Base-by-base conservation (phyloP, 2,888 invertebrate genomes). In the Ecliptopera silaceata region DNA sequence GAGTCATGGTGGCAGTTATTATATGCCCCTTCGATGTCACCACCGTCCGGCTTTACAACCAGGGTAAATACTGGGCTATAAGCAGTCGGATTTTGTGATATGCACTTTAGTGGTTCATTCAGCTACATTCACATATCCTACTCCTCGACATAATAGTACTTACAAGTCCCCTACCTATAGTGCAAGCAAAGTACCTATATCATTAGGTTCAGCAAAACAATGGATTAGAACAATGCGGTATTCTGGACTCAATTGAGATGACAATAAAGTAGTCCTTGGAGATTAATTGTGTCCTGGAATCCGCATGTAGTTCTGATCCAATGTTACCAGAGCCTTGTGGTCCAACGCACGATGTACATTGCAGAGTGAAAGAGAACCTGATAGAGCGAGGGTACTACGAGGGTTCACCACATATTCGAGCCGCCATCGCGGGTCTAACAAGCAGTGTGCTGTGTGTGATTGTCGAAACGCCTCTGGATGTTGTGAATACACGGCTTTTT, bases 1-100 rank as follows among this genome's bases (percentile, higher is more conserved):
- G 97, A 0, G 86, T 95, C 32, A 94, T 94, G 41, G 94, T 97
- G 18, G 95, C 95, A 4, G 68, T 95, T 0, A 92, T 93, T 60
- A 96, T 97, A 93, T 96, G 97, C 54, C 98, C 97, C 0, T 95
- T 97, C 75, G 97, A 98, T 82, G 95, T 97, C 29, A 92, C 96
- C 65, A 94, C 96, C 42, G 96, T 97, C n/a, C 92, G 97, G 64
- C 92, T 97, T 58, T 97, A 97, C 78, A 97, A 97, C 86, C 97
- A 97, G 94, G 95, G 96, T 94, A 91, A 80, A 80, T 75, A 70
- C 41, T 52, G 47, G 38, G 26, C 31, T 43, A 32, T 13, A 36
- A 45, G 49, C 49, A 22, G 34, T 36, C 42, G 41, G 48, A 45
- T 50, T 56, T 46, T 45, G 3, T 39, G 18, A 1, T 4, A 5